Percentiles rank a stretch among this genome's conserved stretches.
Evolutionary conservation across 2,797 vertebrate genomes (phyloP).

Genomic region (Rhynchonycteris naso): DNA sequence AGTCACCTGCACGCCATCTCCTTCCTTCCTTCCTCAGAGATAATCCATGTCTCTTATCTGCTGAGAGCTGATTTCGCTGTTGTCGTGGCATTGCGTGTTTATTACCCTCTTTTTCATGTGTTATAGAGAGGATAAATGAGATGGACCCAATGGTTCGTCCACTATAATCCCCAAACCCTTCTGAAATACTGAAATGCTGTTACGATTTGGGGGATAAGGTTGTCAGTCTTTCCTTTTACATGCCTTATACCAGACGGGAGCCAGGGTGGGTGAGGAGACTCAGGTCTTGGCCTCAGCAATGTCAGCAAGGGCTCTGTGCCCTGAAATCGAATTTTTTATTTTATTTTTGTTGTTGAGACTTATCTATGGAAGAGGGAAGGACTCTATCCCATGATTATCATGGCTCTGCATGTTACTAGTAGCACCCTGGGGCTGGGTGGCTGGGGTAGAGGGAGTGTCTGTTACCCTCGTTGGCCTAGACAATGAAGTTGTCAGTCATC

Average conservation of each 20-base stretch:
- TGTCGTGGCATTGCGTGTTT: neutral
- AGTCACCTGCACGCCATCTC: neutral
- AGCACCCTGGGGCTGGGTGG: too few relatives aligned
- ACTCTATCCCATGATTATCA: neutral
- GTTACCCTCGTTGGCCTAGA: too few relatives aligned
- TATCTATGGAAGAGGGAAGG: neutral
- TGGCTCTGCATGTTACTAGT: too few relatives aligned
- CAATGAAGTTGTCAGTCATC: neutral
- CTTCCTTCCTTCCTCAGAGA: neutral
- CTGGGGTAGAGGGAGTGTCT: too few relatives aligned
- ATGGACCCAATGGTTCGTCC: accelerated
- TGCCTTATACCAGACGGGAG: neutral
- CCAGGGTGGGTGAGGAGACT: neutral
- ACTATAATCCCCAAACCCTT: accelerated
- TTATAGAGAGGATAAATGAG: neutral
- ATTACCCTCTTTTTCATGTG: neutral
- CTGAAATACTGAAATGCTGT: neutral
- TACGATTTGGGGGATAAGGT: accelerated
- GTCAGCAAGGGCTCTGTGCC: neutral
- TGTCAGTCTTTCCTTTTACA: too few relatives aligned
- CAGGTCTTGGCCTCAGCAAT: neutral
- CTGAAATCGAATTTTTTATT: neutral
- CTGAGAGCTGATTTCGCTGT: neutral
- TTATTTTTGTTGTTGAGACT: neutral
- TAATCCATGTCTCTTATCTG: neutral